Evolutionary conservation across 1,140 invertebrate species (phyloP), one percentile per base, ranked within the genome.

Genomic region (Macrostomum lignano): DNA sequence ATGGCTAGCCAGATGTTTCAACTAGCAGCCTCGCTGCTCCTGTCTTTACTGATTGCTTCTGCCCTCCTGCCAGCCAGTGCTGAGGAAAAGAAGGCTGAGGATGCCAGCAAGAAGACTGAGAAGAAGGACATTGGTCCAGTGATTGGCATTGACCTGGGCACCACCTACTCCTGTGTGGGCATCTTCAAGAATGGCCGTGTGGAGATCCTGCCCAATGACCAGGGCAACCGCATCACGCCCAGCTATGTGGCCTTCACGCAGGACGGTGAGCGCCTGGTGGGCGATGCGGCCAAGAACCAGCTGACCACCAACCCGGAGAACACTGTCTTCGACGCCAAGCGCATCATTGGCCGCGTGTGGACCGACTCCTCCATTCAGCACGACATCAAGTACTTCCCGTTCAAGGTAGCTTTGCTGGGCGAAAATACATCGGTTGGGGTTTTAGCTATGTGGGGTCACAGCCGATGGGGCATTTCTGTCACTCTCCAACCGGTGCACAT

Each of bases 131-230:
- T 84, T 42, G 81, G 79, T 23, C 86, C 79, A 7, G 81, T 88
- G 14, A 81, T 88, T 52, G 82, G 84, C 57, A 96, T 94, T 57
- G 86, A 94, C 70, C 67, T 94, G 48, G 86, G 86, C 54, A 94
- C 86, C 36, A 96, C 86, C 30, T 96, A 96, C 55, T 94, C 86
- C 41, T 55, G 79, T 43, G 61, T 63, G 24, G 62, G 56, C 21
- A 55, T 63, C 5, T 63, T 60, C 45, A 61, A 62, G 42, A 56
- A 78, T 47, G 73, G 74, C 20, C 72, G 74, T 47, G 74, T 81
- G 5, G 75, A 81, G 48, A 81, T 82, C 42, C 81, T 82, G 31
- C 73, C 75, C 24, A 84, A 84, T 44, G 74, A 82, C 43, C 75
- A 81, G 52, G 78, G 78, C 22, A 79, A 82, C 50, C 62, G 75